Conservation (phyloP, 2,113 vertebrate species). For the Mus spicilegus region DNA sequence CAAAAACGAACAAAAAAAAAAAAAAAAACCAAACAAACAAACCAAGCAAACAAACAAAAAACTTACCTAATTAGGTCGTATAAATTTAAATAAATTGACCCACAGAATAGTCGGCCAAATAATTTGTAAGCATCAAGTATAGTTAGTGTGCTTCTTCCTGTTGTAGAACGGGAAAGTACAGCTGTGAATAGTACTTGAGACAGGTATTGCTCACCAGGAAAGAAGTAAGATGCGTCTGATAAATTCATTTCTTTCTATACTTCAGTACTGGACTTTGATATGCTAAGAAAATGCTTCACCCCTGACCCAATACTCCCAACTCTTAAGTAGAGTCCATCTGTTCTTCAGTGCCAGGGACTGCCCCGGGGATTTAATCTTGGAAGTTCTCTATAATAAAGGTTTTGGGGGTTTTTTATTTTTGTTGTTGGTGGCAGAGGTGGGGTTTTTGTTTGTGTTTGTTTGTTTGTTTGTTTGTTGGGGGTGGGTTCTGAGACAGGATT, state of each 20-base stretch:
- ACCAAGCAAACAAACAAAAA: no score
- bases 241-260: neutral
- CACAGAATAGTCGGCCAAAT: neutral
- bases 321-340: neutral
- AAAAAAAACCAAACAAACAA: neutral
- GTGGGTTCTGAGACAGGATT: no score
- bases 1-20: no score
- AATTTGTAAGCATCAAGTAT: no score
- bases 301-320: no score
- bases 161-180: neutral
- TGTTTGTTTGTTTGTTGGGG: no score
- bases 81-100: neutral
- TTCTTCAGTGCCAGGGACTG: neutral
- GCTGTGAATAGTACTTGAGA: neutral
- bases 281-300: no score
- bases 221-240: neutral
- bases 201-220: neutral
- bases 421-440: neutral
- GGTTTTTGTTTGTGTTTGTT: no score
- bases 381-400: neutral
- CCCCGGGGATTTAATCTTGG: neutral
- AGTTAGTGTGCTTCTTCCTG: neutral
- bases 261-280: no score
- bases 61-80: neutral
- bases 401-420: neutral